Evolutionary conservation across 2,113 vertebrate genomes (phyloP).

Genomic region (Hemibagrus wyckioides): DNA sequence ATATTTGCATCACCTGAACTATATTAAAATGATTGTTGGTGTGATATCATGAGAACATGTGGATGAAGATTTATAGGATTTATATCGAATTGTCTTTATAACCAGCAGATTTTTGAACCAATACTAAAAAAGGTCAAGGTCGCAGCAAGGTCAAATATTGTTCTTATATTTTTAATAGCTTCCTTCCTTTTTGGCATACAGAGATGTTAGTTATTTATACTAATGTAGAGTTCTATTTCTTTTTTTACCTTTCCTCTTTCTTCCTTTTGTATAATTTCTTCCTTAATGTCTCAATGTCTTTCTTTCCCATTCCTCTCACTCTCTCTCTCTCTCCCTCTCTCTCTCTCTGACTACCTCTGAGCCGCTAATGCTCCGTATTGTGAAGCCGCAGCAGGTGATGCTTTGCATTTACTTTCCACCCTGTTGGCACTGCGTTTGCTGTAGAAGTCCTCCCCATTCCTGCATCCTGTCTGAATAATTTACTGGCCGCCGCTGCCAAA

Average conservation of each 20-base stretch:
- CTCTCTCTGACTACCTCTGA: background rate
- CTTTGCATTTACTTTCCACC: slow-evolving; percentile 41
- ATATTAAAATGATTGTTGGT: background rate
- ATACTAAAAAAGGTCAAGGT: background rate
- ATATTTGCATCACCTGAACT: background rate
- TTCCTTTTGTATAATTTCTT: background rate
- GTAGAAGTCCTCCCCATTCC: slow-evolving; percentile 22
- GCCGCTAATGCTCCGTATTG: slow-evolving; percentile 21
- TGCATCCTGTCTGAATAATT: slow-evolving; percentile 58
- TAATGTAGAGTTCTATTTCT: background rate
- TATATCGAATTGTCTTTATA: background rate
- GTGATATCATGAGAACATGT: background rate
- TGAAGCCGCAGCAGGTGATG: background rate
- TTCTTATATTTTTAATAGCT: background rate
- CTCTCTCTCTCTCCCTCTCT: too few species aligned
- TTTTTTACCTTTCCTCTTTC: background rate
- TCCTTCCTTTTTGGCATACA: background rate
- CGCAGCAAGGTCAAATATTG: background rate
- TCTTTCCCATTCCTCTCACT: background rate
- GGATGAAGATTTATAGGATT: background rate
- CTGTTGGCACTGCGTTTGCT: slow-evolving; percentile 22
- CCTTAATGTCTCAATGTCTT: background rate
- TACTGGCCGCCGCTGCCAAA: slow-evolving; percentile 49
- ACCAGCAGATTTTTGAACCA: background rate
- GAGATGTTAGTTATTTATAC: background rate